phyloP scores from a whole-genome alignment of 2,113 vertebrate genomes.

The Anseranas semipalmata region DNA sequence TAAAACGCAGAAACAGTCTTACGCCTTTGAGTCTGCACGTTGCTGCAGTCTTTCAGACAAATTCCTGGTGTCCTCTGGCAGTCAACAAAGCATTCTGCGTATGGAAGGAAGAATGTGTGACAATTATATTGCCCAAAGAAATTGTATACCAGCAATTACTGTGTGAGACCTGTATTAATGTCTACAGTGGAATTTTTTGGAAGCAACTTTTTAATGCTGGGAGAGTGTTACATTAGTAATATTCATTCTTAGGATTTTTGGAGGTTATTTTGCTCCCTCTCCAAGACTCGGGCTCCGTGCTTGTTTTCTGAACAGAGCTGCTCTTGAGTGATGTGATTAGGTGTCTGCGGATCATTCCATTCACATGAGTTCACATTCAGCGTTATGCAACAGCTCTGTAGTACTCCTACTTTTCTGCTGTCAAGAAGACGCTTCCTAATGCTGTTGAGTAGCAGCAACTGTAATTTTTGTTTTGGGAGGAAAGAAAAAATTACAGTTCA shows the following conservation, averaged over 20 bases:
- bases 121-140: not conserved
- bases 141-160: not conserved
- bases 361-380: not conserved
- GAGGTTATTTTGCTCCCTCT: not conserved
- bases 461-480: not conserved
- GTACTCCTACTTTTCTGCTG: not conserved
- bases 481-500: not conserved
- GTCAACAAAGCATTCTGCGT: not conserved
- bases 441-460: not conserved
- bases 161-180: not conserved
- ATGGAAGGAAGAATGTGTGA: not conserved
- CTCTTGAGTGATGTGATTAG: not conserved
- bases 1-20: not conserved
- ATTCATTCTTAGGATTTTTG: not conserved
- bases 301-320: not conserved
- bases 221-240: not conserved
- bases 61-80: not conserved
- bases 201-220: not conserved
- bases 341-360: not conserved
- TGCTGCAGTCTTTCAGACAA: not conserved
- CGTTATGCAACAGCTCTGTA: conserved; percentile 19
- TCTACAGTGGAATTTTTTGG: not conserved
- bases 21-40: not conserved
- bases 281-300: accelerated
- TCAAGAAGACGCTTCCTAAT: not conserved